A percentile compares a stretch with the other conserved stretches of the same genome.
Conservation (phyloP, 2,797 vertebrate genomes). For the Coccyzus lansbergi region DNA sequence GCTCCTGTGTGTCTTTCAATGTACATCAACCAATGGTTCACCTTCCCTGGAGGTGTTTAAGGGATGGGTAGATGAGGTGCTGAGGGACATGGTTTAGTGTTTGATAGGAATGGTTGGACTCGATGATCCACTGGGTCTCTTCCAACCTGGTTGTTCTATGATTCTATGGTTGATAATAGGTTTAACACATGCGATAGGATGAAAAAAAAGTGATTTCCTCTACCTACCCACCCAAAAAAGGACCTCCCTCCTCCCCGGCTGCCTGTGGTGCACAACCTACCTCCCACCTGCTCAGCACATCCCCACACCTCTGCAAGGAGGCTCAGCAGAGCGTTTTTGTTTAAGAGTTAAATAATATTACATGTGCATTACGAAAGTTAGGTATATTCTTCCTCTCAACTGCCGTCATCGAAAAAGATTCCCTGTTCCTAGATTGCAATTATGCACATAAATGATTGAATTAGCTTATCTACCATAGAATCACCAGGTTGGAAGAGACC, state of each 20-base stretch:
- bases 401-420: slow-evolving; percentile 69
- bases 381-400: slow-evolving; percentile 63
- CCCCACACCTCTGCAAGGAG: neutral
- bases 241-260: accelerated
- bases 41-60: too few species aligned
- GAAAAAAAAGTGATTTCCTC: neutral
- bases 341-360: slow-evolving; percentile 45
- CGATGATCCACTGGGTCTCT: too few species aligned
- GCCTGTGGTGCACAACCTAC: accelerated
- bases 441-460: slow-evolving; percentile 73
- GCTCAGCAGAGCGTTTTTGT: neutral
- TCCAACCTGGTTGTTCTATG: too few species aligned
- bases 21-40: accelerated
- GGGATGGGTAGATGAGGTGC: too few species aligned
- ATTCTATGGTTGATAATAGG: neutral
- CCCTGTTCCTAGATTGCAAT: slow-evolving; percentile 63
- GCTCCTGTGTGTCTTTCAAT: neutral
- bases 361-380: slow-evolving; percentile 55
- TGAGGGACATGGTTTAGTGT: too few species aligned
- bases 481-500: too few species aligned
- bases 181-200: neutral
- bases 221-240: neutral
- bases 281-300: neutral
- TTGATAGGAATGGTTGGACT: too few species aligned
- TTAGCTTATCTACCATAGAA: slow-evolving; percentile 72